Conservation (phyloP, 2,797 vertebrate species). For the Microtus obscurus region DNA sequence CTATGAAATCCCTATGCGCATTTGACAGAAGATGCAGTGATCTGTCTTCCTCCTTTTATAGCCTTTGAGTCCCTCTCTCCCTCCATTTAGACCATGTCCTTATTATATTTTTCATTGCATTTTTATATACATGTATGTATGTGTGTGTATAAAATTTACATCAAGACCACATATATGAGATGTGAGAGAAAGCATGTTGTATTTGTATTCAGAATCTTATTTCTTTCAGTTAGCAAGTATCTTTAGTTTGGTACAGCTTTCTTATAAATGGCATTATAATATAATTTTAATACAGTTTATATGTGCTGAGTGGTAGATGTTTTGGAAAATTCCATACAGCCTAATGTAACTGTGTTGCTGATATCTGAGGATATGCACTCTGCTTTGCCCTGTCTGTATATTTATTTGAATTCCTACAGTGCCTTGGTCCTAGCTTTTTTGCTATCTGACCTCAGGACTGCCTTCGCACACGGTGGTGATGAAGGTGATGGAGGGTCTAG, state of each 20-base stretch:
- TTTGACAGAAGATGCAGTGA: background rate
- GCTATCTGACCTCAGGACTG: background rate
- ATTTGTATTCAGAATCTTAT: background rate
- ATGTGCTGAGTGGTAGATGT: slow-evolving; percentile 34
- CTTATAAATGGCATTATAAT: background rate
- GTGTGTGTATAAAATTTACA: background rate
- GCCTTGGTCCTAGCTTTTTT: background rate
- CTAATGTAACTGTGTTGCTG: slow-evolving; percentile 8
- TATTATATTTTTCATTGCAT: background rate
- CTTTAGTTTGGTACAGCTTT: background rate
- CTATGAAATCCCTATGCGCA: background rate
- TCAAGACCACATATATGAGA: background rate
- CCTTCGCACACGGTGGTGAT: background rate
- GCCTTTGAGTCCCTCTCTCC: background rate
- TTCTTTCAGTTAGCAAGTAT: background rate
- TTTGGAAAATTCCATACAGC: slow-evolving; percentile 15
- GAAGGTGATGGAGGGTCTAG: background rate
- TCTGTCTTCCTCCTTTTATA: background rate
- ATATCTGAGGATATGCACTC: background rate
- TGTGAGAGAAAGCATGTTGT: background rate
- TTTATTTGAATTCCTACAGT: background rate
- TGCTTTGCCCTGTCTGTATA: background rate
- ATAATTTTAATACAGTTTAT: slow-evolving; percentile 1
- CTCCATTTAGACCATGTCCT: no score
- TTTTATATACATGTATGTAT: background rate